Percentiles rank a stretch among this genome's conserved stretches.
phyloP scores from a whole-genome alignment of 2,888 invertebrate species.

The Ephialtes manifestator region DNA sequence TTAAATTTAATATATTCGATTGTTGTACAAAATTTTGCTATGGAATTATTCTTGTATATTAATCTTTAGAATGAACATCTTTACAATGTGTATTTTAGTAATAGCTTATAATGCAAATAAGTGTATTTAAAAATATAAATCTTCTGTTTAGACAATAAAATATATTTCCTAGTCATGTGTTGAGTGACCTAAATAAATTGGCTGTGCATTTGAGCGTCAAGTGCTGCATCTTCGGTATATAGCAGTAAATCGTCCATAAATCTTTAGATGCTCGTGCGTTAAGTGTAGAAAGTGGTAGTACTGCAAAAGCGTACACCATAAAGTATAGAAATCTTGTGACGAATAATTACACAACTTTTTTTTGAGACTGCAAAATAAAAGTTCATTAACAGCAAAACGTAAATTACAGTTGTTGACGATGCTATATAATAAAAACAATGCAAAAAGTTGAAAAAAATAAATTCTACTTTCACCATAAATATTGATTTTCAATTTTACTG shows the following conservation, averaged over 20 bases:
- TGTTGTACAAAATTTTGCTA: no score
- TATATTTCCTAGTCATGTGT: neutral
- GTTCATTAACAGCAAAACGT: slow-evolving; percentile 8
- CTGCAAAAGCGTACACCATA: neutral
- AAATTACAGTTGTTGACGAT: neutral
- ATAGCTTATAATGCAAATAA: neutral
- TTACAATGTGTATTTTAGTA: neutral
- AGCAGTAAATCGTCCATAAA: slow-evolving; percentile 16
- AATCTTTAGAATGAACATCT: no score
- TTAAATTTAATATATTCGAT: no score
- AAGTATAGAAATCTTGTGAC: slow-evolving; percentile 56
- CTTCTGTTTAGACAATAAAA: neutral
- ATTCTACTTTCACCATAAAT: neutral
- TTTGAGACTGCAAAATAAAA: neutral
- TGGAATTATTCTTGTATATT: no score
- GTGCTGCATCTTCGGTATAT: slow-evolving; percentile 13
- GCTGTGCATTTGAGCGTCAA: neutral
- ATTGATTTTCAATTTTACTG: neutral
- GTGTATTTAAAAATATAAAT: neutral
- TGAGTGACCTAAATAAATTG: slow-evolving; percentile 45
- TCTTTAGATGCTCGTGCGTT: neutral
- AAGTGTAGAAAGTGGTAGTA: slow-evolving; percentile 47
- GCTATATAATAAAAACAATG: neutral
- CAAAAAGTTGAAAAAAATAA: neutral
- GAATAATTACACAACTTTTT: slow-evolving; percentile 30